Evolutionary conservation across 2,797 vertebrate species (phyloP).

Genomic region (Oreochromis mossambicus): DNA sequence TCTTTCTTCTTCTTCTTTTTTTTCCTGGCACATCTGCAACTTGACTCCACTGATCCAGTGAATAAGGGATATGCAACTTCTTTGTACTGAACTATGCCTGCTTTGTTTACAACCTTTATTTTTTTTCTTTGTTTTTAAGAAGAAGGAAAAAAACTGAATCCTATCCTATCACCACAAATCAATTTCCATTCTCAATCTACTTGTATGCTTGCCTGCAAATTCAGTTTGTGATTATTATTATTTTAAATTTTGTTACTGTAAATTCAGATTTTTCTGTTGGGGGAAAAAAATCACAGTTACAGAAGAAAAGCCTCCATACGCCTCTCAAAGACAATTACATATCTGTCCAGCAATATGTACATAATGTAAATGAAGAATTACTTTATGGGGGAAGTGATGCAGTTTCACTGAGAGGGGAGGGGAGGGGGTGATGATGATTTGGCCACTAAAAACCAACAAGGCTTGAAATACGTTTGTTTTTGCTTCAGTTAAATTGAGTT

Average conservation of each 20-base stretch:
- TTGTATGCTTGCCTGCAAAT: slow-evolving; percentile 32
- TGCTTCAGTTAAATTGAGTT: slow-evolving; percentile 57
- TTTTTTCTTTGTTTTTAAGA: not conserved
- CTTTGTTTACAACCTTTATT: slow-evolving; percentile 63
- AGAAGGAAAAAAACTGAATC: not conserved
- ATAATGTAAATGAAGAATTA: slow-evolving; percentile 74
- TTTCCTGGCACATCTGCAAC: slow-evolving; percentile 38
- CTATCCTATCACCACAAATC: not conserved
- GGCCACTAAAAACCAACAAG: slow-evolving; percentile 61
- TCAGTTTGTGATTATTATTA: slow-evolving; percentile 22
- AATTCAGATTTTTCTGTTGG: slow-evolving; percentile 14
- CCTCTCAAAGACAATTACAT: slow-evolving; percentile 29
- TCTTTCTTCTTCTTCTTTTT: not conserved
- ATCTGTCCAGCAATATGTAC: slow-evolving; percentile 68
- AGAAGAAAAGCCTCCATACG: slow-evolving; percentile 7
- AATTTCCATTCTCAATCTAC: slow-evolving; percentile 13
- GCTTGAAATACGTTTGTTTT: slow-evolving; percentile 67
- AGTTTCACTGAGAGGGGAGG: slow-evolving; percentile 49
- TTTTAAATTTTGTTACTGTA: not conserved
- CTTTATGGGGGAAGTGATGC: slow-evolving; percentile 49
- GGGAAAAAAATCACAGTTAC: not conserved
- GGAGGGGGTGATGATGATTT: slow-evolving; percentile 32
- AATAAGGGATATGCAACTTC: slow-evolving; percentile 59
- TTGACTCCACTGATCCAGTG: slow-evolving; percentile 22
- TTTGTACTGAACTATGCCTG: slow-evolving; percentile 58